A percentile compares a stretch with the other conserved stretches of the same genome.
phyloP scores from a whole-genome alignment of 1,140 invertebrate genomes.

The Lutraria rhynchaena region DNA sequence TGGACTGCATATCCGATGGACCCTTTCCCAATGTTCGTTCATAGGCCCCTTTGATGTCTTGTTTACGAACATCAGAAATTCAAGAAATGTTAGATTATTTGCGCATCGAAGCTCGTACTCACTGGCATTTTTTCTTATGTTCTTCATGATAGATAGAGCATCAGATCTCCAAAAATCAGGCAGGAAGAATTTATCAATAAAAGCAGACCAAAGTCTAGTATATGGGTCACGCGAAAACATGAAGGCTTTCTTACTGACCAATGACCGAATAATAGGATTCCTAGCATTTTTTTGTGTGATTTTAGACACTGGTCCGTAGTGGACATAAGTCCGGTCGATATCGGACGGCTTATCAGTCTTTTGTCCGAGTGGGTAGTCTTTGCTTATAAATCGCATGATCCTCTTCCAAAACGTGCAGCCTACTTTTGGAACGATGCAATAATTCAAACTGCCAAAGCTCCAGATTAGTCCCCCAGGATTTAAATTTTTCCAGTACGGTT shows the following conservation, averaged over 20 bases:
- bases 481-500: not conserved
- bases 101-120: constrained; percentile 46
- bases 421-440: constrained; percentile 42
- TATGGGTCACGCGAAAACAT: constrained; percentile 66
- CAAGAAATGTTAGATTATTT: constrained; percentile 62
- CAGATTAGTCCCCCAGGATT: not conserved
- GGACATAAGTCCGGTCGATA: constrained; percentile 28
- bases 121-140: not conserved
- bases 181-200: constrained; percentile 66
- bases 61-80: constrained; percentile 60
- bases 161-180: constrained; percentile 54
- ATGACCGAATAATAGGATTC: not conserved
- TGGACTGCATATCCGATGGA: constrained; percentile 59
- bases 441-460: not conserved
- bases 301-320: constrained; percentile 5
- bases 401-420: constrained; percentile 45
- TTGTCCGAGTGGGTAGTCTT: constrained; percentile 4
- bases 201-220: constrained; percentile 63
- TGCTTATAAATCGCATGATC: constrained; percentile 2
- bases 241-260: constrained; percentile 31
- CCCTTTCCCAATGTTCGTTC: constrained; percentile 61
- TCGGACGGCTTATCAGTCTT: constrained; percentile 21
- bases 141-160: constrained; percentile 28
- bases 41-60: not conserved
- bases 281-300: not conserved